Base-by-base conservation (phyloP, 92 coral and sea anemone genomes). In the Pocillopora meandrina region DNA sequence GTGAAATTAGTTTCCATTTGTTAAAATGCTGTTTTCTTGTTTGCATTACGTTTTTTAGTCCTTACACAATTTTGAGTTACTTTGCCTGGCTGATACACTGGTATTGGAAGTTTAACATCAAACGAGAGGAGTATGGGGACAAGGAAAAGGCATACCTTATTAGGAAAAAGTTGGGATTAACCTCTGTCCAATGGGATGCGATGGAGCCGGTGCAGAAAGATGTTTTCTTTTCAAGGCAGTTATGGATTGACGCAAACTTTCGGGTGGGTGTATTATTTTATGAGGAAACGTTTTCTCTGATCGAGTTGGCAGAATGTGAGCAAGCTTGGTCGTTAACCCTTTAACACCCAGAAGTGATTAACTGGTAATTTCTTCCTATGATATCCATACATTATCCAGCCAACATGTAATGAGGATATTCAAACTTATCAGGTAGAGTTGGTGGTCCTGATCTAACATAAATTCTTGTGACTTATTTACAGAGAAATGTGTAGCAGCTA, bases 41-140 rank as follows among this genome's bases (percentile, higher is more conserved):
- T 55, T 72, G 1, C 9, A 47, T 57, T 71, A 59, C 57, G 12
- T 82, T 71, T 72, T 79, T 16, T 82, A 96, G 99, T 42, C 99
- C 99, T 0, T 96, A 96, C 34, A 91, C 92, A 34, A 71, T 96
- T 56, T 83, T 91, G 13, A 76, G 87, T 77, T 96, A 94, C 82
- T 86, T 94, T 61, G 90, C 85, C 31, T 96, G 98, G 95, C 65
- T 87, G 56, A 74, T 85, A 55, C 96, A 97, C 10, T 96, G 99
- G 99, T 90, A 89, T 88, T 96, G 98, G 99, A 96, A 96, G 72
- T 96, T 94, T 72, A 74, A 80, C 66, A 92, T 96, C 82, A 74
- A 59, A 82, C 70, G 95, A 34, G 91, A 94, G 68, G 99, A 96
- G 66, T 96, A 96, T 84, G 98, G 97, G 3, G 91, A 85, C 0